These are phyloP conservation scores for Chrysomela aeneicollis DNA, from an alignment of 2,888 invertebrate genomes.

Conservation along the genomic window DNA sequence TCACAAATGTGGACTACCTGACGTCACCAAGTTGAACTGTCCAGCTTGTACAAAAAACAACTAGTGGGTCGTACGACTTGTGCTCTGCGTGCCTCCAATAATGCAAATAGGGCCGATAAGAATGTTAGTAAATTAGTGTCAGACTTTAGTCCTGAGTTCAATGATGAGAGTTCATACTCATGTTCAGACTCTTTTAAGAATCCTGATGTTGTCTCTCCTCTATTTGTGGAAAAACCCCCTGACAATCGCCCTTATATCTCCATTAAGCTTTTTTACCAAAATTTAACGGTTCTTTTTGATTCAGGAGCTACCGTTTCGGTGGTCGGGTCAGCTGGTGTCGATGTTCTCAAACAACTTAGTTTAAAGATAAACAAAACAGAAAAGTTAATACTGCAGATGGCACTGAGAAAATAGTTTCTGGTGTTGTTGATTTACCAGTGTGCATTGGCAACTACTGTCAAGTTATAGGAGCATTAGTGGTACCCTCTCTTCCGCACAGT, in stretches of 20 bases:
- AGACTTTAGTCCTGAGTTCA: no score
- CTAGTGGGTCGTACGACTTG: background rate
- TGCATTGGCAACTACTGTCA: conserved; percentile 9
- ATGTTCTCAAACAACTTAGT: conserved; percentile 15
- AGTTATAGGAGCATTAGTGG: conserved; percentile 25
- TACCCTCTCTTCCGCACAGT: conserved; percentile 24
- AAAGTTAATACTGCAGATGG: conserved; percentile 27
- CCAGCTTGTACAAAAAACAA: conserved; percentile 30
- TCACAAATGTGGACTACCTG: conserved; percentile 25
- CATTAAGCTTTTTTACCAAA: conserved; percentile 21
- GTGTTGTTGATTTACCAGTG: conserved; percentile 24
- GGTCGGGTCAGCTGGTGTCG: conserved; percentile 6
- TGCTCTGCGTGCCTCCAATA: background rate
- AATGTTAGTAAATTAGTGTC: no score
- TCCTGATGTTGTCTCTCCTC: conserved; percentile 9
- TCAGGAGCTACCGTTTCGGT: conserved; percentile 23
- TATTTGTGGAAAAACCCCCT: conserved; percentile 14
- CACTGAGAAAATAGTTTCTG: conserved; percentile 17
- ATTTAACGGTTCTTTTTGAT: conserved; percentile 23
- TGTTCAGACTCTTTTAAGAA: no score
- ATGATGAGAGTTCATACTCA: no score
- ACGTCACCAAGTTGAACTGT: conserved; percentile 14
- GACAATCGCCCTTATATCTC: no score
- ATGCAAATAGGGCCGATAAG: no score
- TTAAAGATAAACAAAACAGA: background rate